Percentiles rank a stretch among this genome's conserved stretches.
Evolutionary conservation across 2,888 invertebrate species (phyloP).

Genomic region (Agriopis marginaria): DNA sequence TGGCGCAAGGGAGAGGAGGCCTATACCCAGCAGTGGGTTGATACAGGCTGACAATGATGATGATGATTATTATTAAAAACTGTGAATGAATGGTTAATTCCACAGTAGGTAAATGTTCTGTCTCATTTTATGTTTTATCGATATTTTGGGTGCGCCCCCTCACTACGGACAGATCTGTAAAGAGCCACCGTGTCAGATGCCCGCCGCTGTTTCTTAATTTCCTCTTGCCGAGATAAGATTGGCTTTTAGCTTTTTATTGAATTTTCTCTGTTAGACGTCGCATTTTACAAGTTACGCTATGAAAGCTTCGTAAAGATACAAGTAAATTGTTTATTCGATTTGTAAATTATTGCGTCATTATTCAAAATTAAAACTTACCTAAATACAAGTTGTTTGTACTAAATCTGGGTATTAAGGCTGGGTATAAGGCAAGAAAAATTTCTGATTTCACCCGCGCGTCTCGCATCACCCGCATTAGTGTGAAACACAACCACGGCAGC

Average conservation of each 20-base stretch:
- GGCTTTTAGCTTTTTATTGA: constrained; percentile 87
- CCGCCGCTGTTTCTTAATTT: constrained; percentile 86
- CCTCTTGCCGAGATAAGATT: constrained; percentile 84
- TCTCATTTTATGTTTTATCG: background rate
- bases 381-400: too few relatives aligned
- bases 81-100: background rate
- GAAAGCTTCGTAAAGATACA: constrained; percentile 38
- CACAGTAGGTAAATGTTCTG: background rate
- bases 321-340: constrained; percentile 24
- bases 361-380: background rate
- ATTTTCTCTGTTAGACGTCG: constrained; percentile 81
- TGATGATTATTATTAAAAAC: too few relatives aligned
- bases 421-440: too few relatives aligned
- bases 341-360: constrained; percentile 5
- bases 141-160: constrained; percentile 42
- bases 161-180: constrained; percentile 77
- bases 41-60: too few relatives aligned
- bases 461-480: too few relatives aligned
- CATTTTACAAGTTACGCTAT: constrained; percentile 74
- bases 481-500: too few relatives aligned
- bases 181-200: constrained; percentile 85
- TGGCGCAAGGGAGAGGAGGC: too few relatives aligned
- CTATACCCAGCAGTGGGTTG: too few relatives aligned
- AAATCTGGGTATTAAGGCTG: too few relatives aligned
- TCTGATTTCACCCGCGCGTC: too few relatives aligned